Evolutionary conservation across 2,888 invertebrate genomes (phyloP), one percentile per base, ranked within the genome.

Genomic region (Eudasyphora cyanicolor): DNA sequence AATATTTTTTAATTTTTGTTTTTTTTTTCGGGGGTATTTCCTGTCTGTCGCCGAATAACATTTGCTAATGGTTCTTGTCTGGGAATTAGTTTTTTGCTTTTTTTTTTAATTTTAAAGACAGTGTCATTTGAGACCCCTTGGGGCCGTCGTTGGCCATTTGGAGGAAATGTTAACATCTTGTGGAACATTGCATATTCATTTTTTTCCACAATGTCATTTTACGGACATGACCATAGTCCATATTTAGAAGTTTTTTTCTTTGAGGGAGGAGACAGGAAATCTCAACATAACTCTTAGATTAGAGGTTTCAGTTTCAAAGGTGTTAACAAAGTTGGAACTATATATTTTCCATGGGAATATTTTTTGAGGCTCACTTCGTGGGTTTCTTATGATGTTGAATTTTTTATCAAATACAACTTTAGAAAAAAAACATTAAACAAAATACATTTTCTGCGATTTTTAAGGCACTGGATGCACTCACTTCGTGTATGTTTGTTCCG

Each of bases 21-120:
- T 74, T 76, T 76, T 74, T 76, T 54, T 83, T 83, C 54, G 62
- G 60, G 73, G 74, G 32, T 54, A 83, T 54, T 83, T 83, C 82
- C 82, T 76, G 82, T 79, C 60, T 60, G 27, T 8, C 7, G 54
- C 29, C 60, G 17, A n/a, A 60, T n/a, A 49, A 29, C 17, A 14
- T 12, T 29, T 29, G 60, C 27, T 60, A 32, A 60, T 60, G 29
- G 29, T 60, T 29, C 57, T 32, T 77, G 49, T 10, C 17, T 73
- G 57, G 62, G 80, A 32, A 24, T 74, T 74, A 29, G 10, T 51
- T n/a, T 14, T 24, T 73, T n/a, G 2, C 35, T n/a, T 51, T 70
- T 10, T 45, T 21, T 45, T 35, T 29, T 75, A 45, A 62, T 76
- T 6, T 51, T 8, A 74, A 35, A 70, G n/a, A 60, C 49, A 69